phyloP scores from a whole-genome alignment of 2,113 vertebrate genomes.

The Seriola dumerili region DNA sequence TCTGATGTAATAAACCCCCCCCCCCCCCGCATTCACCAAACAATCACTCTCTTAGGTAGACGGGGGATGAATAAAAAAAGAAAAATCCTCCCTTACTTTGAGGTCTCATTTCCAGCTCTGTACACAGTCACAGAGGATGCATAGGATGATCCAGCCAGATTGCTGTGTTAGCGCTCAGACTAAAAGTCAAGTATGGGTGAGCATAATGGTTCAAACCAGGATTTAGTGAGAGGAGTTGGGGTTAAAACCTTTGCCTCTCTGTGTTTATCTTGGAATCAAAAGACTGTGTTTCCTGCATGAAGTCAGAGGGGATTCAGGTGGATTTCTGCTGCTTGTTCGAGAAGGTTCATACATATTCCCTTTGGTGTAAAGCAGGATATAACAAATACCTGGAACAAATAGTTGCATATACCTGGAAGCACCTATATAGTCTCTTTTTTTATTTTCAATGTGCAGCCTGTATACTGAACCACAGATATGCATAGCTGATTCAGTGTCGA shows the following conservation, averaged over 20 bases:
- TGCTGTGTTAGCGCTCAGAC: conserved; percentile 18
- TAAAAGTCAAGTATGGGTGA: conserved; percentile 44
- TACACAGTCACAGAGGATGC: conserved; percentile 31
- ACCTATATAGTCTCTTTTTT: neutral
- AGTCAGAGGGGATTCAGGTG: conserved; percentile 25
- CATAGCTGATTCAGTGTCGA: neutral
- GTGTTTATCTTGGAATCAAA: conserved; percentile 66
- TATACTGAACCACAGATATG: neutral
- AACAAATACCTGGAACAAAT: conserved; percentile 41
- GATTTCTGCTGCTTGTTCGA: conserved; percentile 47
- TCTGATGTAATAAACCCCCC: conserved; percentile 63
- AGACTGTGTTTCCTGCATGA: conserved; percentile 41
- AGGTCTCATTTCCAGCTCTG: conserved; percentile 53
- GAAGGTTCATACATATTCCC: conserved; percentile 46
- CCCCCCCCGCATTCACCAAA: neutral
- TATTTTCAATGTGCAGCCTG: neutral
- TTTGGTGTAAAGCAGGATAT: conserved; percentile 27
- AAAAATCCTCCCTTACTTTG: conserved; percentile 8
- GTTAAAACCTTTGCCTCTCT: conserved; percentile 49
- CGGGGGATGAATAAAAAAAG: neutral
- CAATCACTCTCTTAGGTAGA: conserved; percentile 29
- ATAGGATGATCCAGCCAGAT: conserved; percentile 41
- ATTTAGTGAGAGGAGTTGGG: conserved; percentile 42
- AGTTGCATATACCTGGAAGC: neutral
- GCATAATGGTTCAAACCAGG: conserved; percentile 38